These are phyloP conservation scores for Scaeva pyrastri DNA, from an alignment of 2,888 invertebrate genomes.

Conservation along the genomic window DNA sequence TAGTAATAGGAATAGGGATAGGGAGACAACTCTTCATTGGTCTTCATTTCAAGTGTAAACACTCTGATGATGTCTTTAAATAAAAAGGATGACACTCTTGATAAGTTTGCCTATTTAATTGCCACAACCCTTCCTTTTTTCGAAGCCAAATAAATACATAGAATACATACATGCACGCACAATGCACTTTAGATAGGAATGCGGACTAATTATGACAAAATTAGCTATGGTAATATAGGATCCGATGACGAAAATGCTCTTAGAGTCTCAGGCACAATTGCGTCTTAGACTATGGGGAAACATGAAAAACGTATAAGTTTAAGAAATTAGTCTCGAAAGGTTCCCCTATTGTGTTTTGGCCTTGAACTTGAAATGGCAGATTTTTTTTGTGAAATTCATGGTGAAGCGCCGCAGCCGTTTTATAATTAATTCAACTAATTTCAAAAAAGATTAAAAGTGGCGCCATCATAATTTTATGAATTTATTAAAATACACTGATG, in stretches of 20 bases:
- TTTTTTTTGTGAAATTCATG: neutral
- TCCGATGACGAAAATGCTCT: neutral
- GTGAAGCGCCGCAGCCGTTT: too few species aligned
- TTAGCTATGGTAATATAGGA: constrained; percentile 34
- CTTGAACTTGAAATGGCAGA: neutral
- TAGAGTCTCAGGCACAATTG: neutral
- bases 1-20: too few species aligned
- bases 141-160: neutral
- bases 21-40: neutral
- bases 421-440: neutral
- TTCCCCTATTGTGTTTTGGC: constrained; percentile 8
- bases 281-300: neutral
- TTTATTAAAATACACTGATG: neutral
- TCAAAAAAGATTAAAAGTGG: neutral
- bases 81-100: constrained; percentile 39
- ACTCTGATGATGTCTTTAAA: constrained; percentile 18
- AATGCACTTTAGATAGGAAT: constrained; percentile 14
- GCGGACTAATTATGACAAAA: constrained; percentile 59
- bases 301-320: neutral
- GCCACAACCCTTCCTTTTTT: constrained; percentile 33
- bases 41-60: neutral
- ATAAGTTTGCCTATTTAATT: constrained; percentile 29
- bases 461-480: constrained; percentile 26
- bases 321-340: constrained; percentile 1
- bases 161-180: neutral